Evolutionary conservation across 2,888 invertebrate genomes (phyloP), one percentile per base, ranked within the genome.

Genomic region (Limenitis camilla): DNA sequence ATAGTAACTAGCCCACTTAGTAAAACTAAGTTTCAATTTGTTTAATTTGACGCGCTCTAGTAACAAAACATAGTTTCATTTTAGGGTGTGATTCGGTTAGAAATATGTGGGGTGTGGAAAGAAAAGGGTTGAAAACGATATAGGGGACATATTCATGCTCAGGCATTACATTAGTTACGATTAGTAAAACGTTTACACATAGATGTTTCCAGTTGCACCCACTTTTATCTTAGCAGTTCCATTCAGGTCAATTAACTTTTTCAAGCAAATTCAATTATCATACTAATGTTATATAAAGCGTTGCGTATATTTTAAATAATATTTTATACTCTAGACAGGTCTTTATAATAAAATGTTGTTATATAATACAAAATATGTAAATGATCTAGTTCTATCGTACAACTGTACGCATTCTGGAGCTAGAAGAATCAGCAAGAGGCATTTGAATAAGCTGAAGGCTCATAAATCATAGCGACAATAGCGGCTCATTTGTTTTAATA

Each of bases 121-220:
- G 63, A 61, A 79, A 82, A 82, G 84, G 85, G 84, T 84, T 83
- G 69, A 68, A 68, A 69, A 53, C 65, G 64, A 74, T 76, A 75
- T 75, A 68, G 81, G 83, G 82, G 75, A 71, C 69, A 64, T 70
- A 73, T 76, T 76, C 61, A 56, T 67, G 60, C 68, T 68, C 66
- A 54, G 53, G 55, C 56, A n/a, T 58, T 60, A 56, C 56, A 55
- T 60, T 55, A 46, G 29, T 30, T 33, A 41, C 38, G 36, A 52
- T 49, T 55, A 33, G 32, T 49, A 8, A 32, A 33, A 32, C 30
- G 5, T 31, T 32, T 42, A 11, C 5, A 11, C 5, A 2, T 42
- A 19, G 8, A 9, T 42, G 2, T 30, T 19, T 19, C 19, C 19
- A 19, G 19, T 19, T 19, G 19, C 3, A 19, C 1, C 19, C 19